A percentile compares a stretch with the other conserved stretches of the same genome.
Conservation (phyloP, 1,140 invertebrate genomes). For the Papilio polyxenes region DNA sequence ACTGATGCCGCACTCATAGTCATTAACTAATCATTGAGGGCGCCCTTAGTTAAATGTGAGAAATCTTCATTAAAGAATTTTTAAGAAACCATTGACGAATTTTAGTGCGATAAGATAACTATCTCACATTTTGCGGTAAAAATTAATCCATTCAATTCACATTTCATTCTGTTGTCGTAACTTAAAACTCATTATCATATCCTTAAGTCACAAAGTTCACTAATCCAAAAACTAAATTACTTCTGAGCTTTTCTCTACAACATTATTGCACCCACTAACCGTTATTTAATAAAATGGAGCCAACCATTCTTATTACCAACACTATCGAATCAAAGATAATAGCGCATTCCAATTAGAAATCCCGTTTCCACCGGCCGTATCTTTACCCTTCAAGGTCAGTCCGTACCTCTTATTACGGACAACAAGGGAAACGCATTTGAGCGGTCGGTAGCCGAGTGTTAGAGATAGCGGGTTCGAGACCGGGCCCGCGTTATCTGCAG, state of each 20-base stretch:
- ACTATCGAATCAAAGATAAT: conserved; percentile 47
- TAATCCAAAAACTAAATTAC: background rate
- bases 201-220: background rate
- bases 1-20: background rate
- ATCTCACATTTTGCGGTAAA: too few species aligned
- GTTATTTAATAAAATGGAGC: conserved; percentile 26
- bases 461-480: conserved; percentile 57
- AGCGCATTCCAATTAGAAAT: conserved; percentile 55
- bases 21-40: background rate
- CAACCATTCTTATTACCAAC: conserved; percentile 31
- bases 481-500: conserved; percentile 52
- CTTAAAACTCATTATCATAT: too few species aligned
- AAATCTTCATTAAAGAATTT: too few species aligned
- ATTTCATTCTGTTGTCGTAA: too few species aligned
- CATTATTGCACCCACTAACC: background rate
- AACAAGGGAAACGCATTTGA: conserved; percentile 75
- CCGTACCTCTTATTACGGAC: conserved; percentile 59
- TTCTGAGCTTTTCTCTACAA: background rate
- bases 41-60: background rate
- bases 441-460: conserved; percentile 60
- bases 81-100: too few species aligned
- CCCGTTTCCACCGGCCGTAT: conserved; percentile 47
- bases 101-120: too few species aligned
- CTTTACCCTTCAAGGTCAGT: conserved; percentile 54
- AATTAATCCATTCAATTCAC: too few species aligned